Evolutionary conservation across 2,113 vertebrate species (phyloP).

Genomic region (Ranitomeya imitator): DNA sequence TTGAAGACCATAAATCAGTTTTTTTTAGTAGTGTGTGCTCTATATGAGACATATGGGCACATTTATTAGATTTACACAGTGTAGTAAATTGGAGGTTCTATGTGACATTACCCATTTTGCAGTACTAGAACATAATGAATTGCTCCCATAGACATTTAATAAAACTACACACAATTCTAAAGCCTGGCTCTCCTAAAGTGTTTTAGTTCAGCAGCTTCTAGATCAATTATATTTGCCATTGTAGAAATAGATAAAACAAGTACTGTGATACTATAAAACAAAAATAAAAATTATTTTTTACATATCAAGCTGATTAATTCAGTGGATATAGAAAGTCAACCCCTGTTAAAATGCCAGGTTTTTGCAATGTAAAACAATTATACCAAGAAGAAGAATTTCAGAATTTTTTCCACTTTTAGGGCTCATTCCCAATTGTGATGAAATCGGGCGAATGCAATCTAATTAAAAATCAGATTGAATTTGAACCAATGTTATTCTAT

Average conservation of each 20-base stretch:
- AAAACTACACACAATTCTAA: conserved; percentile 15
- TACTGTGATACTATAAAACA: neutral
- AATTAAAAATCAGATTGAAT: too few relatives aligned
- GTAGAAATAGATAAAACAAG: neutral
- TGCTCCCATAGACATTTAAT: conserved; percentile 38
- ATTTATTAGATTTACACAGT: conserved; percentile 44
- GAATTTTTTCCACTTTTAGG: too few relatives aligned
- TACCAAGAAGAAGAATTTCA: too few relatives aligned
- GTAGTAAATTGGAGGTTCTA: conserved; percentile 43
- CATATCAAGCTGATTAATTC: neutral
- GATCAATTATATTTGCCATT: neutral
- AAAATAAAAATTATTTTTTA: neutral
- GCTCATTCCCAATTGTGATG: too few relatives aligned
- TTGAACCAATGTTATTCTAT: too few relatives aligned
- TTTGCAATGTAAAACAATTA: too few relatives aligned
- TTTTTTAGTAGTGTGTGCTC: conserved; percentile 33
- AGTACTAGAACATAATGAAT: conserved; percentile 34
- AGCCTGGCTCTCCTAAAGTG: neutral
- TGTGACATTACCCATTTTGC: conserved; percentile 41
- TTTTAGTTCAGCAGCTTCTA: neutral
- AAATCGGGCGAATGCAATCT: too few relatives aligned
- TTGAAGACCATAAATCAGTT: conserved; percentile 34
- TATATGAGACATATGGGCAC: conserved; percentile 31
- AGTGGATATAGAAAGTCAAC: too few relatives aligned
- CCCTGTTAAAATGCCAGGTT: too few relatives aligned